Evolutionary conservation across 1,140 invertebrate genomes (phyloP).

Genomic region (Acyrthosiphon pisum): DNA sequence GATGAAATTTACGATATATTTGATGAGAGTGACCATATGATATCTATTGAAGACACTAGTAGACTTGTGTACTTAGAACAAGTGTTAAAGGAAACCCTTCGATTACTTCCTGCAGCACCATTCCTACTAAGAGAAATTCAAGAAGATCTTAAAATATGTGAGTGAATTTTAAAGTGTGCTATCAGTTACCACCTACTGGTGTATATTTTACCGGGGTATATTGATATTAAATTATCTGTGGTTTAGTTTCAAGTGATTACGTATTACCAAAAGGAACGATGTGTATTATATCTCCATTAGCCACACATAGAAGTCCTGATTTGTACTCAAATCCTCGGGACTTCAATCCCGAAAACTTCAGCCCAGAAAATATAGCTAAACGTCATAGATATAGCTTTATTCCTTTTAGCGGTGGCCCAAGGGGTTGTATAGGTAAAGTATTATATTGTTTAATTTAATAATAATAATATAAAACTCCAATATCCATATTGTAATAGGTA

Average conservation of each 20-base stretch:
- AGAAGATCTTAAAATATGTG: slow-evolving; percentile 66
- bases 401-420: slow-evolving; percentile 66
- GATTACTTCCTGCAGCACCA: slow-evolving; percentile 68
- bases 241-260: slow-evolving; percentile 20
- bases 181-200: neutral
- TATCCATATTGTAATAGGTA: too few relatives aligned
- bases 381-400: slow-evolving; percentile 63
- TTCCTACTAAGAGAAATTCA: slow-evolving; percentile 67
- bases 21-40: slow-evolving; percentile 63
- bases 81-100: slow-evolving; percentile 59
- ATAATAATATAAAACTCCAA: too few relatives aligned
- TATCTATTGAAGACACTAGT: slow-evolving; percentile 67
- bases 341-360: too few relatives aligned
- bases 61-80: slow-evolving; percentile 61
- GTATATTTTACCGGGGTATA: too few relatives aligned
- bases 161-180: neutral
- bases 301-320: slow-evolving; percentile 65
- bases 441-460: neutral
- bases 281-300: slow-evolving; percentile 72
- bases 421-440: slow-evolving; percentile 67
- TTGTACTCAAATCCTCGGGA: slow-evolving; percentile 67
- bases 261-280: slow-evolving; percentile 70
- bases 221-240: neutral
- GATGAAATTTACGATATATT: slow-evolving; percentile 66
- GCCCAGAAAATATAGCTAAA: slow-evolving; percentile 64